Evolutionary conservation across 2,888 invertebrate genomes (phyloP).

Genomic region (Choristoneura rosaceana): DNA sequence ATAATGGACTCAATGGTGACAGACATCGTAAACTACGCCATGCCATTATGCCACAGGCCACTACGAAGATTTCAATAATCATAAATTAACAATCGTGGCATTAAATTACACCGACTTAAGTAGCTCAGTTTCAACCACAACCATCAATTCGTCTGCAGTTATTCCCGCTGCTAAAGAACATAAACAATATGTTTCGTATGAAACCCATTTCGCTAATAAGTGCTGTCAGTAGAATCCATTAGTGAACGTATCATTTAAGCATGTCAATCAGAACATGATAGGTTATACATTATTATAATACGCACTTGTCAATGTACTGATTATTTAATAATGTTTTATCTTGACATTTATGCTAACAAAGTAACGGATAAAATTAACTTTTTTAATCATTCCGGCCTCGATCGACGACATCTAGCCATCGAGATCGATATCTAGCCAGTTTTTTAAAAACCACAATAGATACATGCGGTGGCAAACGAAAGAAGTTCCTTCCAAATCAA

Average conservation of each 20-base stretch:
- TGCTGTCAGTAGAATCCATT: slow-evolving; percentile 37
- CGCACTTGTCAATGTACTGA: slow-evolving; percentile 25
- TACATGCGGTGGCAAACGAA: not conserved
- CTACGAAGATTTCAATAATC: slow-evolving; percentile 32
- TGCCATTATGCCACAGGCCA: slow-evolving; percentile 30
- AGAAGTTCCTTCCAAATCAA: not conserved
- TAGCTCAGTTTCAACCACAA: slow-evolving; percentile 10
- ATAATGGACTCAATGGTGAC: slow-evolving; percentile 37
- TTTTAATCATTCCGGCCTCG: not conserved
- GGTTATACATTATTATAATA: slow-evolving; percentile 26
- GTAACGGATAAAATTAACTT: not conserved
- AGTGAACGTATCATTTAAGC: slow-evolving; percentile 31
- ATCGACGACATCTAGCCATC: too few relatives aligned
- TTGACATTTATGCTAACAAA: slow-evolving; percentile 19
- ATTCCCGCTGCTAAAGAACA: slow-evolving; percentile 21
- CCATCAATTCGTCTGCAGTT: slow-evolving; percentile 25
- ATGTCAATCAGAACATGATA: slow-evolving; percentile 34
- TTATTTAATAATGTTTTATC: slow-evolving; percentile 20
- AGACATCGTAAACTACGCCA: slow-evolving; percentile 36
- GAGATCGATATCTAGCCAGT: not conserved
- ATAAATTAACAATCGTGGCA: slow-evolving; percentile 27
- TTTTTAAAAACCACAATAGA: not conserved
- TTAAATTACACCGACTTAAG: slow-evolving; percentile 37
- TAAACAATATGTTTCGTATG: slow-evolving; percentile 9
- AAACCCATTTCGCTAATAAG: slow-evolving; percentile 34